Evolutionary conservation across 1,140 invertebrate species (phyloP).

Genomic region (Glomeris maerens): DNA sequence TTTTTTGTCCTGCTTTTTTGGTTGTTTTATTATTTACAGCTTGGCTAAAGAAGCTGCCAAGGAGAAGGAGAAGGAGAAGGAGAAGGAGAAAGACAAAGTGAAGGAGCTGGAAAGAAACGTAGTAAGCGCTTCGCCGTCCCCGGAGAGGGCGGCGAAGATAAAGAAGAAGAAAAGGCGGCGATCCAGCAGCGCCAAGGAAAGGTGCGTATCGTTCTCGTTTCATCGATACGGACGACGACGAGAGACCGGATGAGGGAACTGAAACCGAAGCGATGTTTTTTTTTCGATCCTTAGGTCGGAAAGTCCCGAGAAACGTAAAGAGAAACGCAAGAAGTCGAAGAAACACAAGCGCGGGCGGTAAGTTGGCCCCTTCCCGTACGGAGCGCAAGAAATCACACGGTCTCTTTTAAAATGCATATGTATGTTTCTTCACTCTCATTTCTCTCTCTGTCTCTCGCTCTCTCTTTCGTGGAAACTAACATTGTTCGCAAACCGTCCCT

Average conservation of each 20-base stretch:
- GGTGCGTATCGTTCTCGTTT: conserved; percentile 14
- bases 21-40: conserved; percentile 23
- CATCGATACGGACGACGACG: conserved; percentile 5
- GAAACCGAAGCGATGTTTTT: too few relatives aligned
- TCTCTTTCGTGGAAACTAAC: too few relatives aligned
- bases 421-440: too few relatives aligned
- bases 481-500: too few relatives aligned
- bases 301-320: conserved; percentile 13
- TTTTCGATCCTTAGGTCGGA: conserved; percentile 10
- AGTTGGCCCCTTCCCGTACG: too few relatives aligned
- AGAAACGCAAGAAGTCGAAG: conserved; percentile 31
- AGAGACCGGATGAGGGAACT: background rate
- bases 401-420: too few relatives aligned
- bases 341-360: conserved; percentile 22
- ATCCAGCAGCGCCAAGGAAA: conserved; percentile 9
- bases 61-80: conserved; percentile 17
- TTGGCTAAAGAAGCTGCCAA: conserved; percentile 18
- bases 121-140: conserved; percentile 6
- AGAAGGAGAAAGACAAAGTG: conserved; percentile 15
- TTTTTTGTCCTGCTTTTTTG: conserved; percentile 47
- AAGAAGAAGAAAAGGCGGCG: conserved; percentile 17
- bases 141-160: conserved; percentile 9
- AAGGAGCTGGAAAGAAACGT: conserved; percentile 8
- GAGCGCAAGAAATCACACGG: too few relatives aligned
- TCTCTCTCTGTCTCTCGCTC: too few relatives aligned